These are phyloP conservation scores for Micromys minutus DNA, from an alignment of 2,113 vertebrate species.

Conservation along the genomic window DNA sequence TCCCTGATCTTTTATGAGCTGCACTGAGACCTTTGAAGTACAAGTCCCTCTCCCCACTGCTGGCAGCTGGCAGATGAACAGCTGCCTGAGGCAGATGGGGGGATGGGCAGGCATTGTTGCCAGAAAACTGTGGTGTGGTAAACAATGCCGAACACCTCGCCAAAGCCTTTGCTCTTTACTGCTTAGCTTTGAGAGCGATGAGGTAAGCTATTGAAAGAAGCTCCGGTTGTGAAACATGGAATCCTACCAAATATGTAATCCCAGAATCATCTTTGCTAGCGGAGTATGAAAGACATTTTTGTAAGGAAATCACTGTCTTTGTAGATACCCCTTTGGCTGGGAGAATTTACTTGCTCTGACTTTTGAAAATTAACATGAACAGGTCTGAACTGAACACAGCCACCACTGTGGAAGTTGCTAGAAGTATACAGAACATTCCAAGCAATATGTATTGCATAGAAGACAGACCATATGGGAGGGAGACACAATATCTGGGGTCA, in stretches of 20 bases:
- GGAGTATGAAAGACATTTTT: constrained; percentile 30
- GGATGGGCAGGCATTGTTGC: constrained; percentile 55
- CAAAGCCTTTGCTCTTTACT: constrained; percentile 78
- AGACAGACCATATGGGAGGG: neutral
- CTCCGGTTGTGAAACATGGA: constrained; percentile 76
- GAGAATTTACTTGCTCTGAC: constrained; percentile 28
- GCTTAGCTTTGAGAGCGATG: constrained; percentile 76
- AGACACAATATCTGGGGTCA: neutral
- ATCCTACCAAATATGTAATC: constrained; percentile 56
- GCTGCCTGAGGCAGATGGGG: constrained; percentile 62
- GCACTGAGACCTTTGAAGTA: constrained; percentile 74
- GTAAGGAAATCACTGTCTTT: constrained; percentile 10
- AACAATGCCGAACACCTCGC: constrained; percentile 71
- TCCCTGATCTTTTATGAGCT: constrained; percentile 67
- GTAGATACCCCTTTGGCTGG: neutral
- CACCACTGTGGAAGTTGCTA: neutral
- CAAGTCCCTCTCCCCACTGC: constrained; percentile 38
- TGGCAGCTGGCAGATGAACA: constrained; percentile 58
- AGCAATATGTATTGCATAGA: neutral
- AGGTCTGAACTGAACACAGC: neutral
- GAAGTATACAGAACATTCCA: neutral
- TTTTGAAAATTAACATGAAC: neutral
- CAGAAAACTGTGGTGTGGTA: constrained; percentile 69
- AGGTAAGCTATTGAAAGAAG: constrained; percentile 80
- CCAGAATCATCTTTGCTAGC: constrained; percentile 4